A percentile compares a stretch with the other conserved stretches of the same genome.
Conservation (phyloP, 1,140 invertebrate genomes). For the Lutraria rhynchaena region DNA sequence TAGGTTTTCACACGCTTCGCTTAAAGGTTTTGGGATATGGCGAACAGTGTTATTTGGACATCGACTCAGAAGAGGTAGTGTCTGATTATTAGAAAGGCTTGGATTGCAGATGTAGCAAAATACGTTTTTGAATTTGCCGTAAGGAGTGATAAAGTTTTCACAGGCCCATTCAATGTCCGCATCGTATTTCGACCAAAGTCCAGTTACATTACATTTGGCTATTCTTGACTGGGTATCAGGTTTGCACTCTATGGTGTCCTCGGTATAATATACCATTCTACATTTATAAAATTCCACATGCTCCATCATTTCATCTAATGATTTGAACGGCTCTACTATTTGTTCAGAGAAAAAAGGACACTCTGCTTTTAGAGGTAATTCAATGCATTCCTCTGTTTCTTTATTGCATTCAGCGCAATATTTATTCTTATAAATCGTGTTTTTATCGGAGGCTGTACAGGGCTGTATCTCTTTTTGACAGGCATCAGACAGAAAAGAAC, state of each 20-base stretch:
- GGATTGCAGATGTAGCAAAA: constrained; percentile 45
- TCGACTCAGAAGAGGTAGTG: background rate
- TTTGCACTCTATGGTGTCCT: background rate
- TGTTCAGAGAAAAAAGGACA: background rate
- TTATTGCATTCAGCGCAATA: background rate
- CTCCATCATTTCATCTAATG: background rate
- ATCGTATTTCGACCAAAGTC: constrained; percentile 15
- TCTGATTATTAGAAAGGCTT: background rate
- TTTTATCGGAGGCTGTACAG: background rate
- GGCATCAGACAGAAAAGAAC: background rate
- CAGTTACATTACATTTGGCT: constrained; percentile 26
- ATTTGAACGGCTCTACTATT: background rate
- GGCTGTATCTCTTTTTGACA: background rate
- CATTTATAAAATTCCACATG: background rate
- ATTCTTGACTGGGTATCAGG: background rate
- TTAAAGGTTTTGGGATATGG: background rate
- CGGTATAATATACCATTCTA: background rate
- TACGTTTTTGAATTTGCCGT: constrained; percentile 13
- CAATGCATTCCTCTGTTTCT: background rate
- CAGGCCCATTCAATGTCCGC: constrained; percentile 39
- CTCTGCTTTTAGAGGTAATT: background rate
- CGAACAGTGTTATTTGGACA: background rate
- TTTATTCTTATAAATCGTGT: background rate
- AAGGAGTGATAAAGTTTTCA: background rate
- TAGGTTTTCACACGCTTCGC: background rate